Conservation (phyloP, 2,797 vertebrate species). For the Danio albolineatus region DNA sequence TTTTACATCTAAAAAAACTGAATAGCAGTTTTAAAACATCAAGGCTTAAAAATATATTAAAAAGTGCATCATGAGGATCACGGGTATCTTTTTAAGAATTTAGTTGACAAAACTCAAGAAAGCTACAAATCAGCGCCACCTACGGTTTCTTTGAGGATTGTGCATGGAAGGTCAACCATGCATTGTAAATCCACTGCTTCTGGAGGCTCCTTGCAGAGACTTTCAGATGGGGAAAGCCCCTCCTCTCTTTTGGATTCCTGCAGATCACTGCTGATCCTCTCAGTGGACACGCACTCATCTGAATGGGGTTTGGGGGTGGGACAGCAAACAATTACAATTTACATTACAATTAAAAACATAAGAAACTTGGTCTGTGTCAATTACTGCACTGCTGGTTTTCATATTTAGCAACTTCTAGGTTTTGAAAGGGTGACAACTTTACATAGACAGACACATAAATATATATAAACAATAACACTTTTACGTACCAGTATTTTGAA, state of each 20-base stretch:
- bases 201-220: slow-evolving; percentile 53
- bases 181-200: slow-evolving; percentile 50
- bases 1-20: no score
- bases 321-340: slow-evolving; percentile 10
- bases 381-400: neutral
- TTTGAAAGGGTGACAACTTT: neutral
- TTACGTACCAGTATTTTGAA: neutral
- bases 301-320: neutral
- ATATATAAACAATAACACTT: neutral
- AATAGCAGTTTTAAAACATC: no score
- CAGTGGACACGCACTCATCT: slow-evolving; percentile 23
- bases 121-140: slow-evolving; percentile 31
- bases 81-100: neutral
- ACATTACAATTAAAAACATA: slow-evolving; percentile 1
- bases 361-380: neutral
- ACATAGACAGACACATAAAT: neutral
- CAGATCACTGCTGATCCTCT: slow-evolving; percentile 37
- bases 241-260: slow-evolving; percentile 38
- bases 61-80: neutral
- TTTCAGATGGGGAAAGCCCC: slow-evolving; percentile 44
- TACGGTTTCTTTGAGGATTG: slow-evolving; percentile 64
- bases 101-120: neutral
- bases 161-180: slow-evolving; percentile 49
- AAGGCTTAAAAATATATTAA: no score
- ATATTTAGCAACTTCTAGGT: neutral